These are phyloP conservation scores for Scaptomyza cyrtandrae DNA, from an alignment of 2,888 invertebrate genomes.

Conservation along the genomic window DNA sequence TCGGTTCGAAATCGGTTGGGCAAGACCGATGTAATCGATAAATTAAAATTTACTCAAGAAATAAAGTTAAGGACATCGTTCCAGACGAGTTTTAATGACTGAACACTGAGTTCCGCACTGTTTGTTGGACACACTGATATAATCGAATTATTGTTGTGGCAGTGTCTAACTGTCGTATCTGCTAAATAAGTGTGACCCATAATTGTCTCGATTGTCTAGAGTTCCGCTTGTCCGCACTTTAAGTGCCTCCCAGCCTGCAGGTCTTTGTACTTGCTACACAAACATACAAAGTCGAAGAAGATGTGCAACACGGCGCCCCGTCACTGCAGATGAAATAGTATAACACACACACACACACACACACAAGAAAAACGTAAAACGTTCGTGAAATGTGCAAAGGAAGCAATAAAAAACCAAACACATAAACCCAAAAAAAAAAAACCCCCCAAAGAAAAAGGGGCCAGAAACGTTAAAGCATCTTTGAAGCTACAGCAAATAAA, in stretches of 20 bases:
- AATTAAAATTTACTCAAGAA: too few relatives aligned
- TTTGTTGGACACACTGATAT: neutral
- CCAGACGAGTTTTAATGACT: too few relatives aligned
- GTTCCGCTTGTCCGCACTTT: constrained; percentile 22
- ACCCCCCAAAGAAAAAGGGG: neutral
- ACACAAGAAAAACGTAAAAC: neutral
- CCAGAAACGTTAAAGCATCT: constrained; percentile 28
- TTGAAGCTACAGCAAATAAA: constrained; percentile 13
- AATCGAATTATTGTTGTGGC: constrained; percentile 1
- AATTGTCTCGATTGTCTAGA: constrained; percentile 40
- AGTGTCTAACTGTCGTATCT: constrained; percentile 8
- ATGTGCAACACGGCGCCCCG: constrained; percentile 33
- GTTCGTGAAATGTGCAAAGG: constrained; percentile 30
- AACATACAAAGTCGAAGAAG: neutral
- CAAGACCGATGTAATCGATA: too few relatives aligned
- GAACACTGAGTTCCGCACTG: neutral
- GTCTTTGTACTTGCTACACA: constrained; percentile 2
- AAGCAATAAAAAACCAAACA: constrained; percentile 38
- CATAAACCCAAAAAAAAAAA: neutral
- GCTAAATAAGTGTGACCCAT: constrained; percentile 33
- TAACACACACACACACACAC: neutral
- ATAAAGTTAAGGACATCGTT: too few relatives aligned
- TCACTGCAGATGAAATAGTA: constrained; percentile 21
- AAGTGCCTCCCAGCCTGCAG: constrained; percentile 45
- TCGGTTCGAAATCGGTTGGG: too few relatives aligned